phyloP scores from a whole-genome alignment of 2,113 vertebrate genomes.

The Pristiophorus japonicus region DNA sequence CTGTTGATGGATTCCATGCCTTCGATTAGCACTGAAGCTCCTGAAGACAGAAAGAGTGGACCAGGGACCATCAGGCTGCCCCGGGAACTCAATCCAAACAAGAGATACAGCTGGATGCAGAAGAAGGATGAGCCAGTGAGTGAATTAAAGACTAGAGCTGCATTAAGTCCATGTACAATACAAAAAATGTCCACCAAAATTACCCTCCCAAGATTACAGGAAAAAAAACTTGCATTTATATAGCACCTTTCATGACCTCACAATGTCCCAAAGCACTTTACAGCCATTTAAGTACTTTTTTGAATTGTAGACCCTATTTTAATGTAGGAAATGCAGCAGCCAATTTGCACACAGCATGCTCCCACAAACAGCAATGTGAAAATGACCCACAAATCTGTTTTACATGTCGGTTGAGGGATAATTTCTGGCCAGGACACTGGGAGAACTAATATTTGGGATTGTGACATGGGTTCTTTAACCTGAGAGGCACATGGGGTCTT shows the following conservation, averaged over 20 bases:
- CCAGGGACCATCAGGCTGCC: slow-evolving; percentile 71
- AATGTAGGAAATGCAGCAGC: background rate
- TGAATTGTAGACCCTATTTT: background rate
- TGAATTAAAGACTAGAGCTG: slow-evolving; percentile 6
- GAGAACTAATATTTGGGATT: background rate
- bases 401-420: background rate
- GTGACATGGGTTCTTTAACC: background rate
- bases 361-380: background rate
- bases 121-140: slow-evolving; percentile 86
- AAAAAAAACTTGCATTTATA: background rate
- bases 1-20: slow-evolving; percentile 54
- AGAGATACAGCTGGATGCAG: slow-evolving; percentile 97
- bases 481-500: background rate
- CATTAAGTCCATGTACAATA: background rate
- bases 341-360: background rate
- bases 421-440: background rate
- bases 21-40: slow-evolving; percentile 57
- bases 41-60: slow-evolving; percentile 68
- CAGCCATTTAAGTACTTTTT: background rate
- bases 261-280: background rate
- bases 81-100: slow-evolving; percentile 80
- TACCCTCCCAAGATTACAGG: background rate
- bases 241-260: background rate
- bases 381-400: background rate
- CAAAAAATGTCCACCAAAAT: background rate